phyloP scores from a whole-genome alignment of 2,888 invertebrate species.

The Schrankia costaestrigalis region DNA sequence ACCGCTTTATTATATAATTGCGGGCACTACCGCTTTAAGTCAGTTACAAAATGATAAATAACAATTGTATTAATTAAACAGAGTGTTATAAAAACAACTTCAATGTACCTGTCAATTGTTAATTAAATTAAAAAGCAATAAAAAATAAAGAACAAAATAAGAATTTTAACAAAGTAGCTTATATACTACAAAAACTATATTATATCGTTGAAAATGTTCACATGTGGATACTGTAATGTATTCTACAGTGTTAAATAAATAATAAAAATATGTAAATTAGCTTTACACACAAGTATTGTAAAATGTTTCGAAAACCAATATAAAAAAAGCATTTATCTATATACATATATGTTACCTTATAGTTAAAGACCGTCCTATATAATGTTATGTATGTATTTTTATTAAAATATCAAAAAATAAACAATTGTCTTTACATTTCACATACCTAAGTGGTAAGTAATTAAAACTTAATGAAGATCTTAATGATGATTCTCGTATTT shows the following conservation, averaged over 20 bases:
- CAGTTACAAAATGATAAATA: too few relatives aligned
- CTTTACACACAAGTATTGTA: constrained; percentile 20
- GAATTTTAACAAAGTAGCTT: background rate
- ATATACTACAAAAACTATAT: constrained; percentile 1
- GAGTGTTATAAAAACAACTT: background rate
- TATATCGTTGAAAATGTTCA: constrained; percentile 7
- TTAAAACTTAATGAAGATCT: too few relatives aligned
- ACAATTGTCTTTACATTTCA: background rate
- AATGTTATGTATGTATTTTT: constrained; percentile 32
- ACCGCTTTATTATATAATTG: too few relatives aligned
- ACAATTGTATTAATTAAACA: too few relatives aligned
- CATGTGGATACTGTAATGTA: constrained; percentile 10
- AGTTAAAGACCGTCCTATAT: constrained; percentile 27
- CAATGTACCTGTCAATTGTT: constrained; percentile 25
- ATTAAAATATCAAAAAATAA: constrained; percentile 23
- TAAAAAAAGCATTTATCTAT: constrained; percentile 30
- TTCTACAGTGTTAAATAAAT: constrained; percentile 1
- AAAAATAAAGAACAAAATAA: constrained; percentile 1
- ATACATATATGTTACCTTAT: constrained; percentile 19
- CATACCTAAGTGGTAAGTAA: background rate
- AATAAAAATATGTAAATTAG: constrained; percentile 1
- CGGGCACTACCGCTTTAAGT: too few relatives aligned
- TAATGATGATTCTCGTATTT: too few relatives aligned
- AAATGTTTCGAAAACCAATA: constrained; percentile 17
- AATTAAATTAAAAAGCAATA: constrained; percentile 3